phyloP scores from a whole-genome alignment of 2,797 vertebrate species.

The Ibycter americanus region DNA sequence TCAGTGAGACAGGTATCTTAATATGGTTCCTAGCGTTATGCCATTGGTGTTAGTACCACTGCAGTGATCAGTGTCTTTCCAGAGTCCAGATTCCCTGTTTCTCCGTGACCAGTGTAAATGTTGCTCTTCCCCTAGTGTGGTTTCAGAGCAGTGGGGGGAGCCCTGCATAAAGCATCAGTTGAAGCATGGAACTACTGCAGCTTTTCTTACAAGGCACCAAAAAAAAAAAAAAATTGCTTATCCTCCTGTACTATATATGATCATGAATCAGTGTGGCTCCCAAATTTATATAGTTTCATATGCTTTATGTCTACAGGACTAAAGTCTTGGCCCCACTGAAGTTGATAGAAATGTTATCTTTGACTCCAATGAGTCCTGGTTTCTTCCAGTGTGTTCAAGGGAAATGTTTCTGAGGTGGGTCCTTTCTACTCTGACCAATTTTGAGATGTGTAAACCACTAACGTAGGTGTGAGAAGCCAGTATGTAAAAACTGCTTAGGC shows the following conservation, averaged over 20 bases:
- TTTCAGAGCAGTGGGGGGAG: not conserved
- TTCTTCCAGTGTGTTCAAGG: not conserved
- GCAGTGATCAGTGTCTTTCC: not conserved
- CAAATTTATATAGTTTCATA: not conserved
- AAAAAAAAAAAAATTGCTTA: not conserved
- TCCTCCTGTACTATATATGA: not conserved
- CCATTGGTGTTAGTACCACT: not conserved
- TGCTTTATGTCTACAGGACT: not conserved
- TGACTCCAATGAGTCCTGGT: accelerated
- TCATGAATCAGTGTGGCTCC: not conserved
- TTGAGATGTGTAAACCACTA: not conserved
- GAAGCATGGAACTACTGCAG: not conserved
- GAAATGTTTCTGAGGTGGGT: not conserved
- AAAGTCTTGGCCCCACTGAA: not conserved
- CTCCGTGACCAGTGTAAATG: not conserved
- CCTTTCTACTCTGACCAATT: not conserved
- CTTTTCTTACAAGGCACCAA: not conserved
- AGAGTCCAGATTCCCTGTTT: not conserved
- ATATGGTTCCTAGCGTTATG: not conserved
- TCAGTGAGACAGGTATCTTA: not conserved
- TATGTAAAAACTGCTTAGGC: not conserved
- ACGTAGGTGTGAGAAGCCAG: not conserved
- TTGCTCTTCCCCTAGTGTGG: not conserved
- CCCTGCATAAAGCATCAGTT: not conserved
- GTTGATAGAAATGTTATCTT: not conserved